Evolutionary conservation across 2,888 invertebrate species (phyloP), one percentile per base, ranked within the genome.

Genomic region (Acleris literana): DNA sequence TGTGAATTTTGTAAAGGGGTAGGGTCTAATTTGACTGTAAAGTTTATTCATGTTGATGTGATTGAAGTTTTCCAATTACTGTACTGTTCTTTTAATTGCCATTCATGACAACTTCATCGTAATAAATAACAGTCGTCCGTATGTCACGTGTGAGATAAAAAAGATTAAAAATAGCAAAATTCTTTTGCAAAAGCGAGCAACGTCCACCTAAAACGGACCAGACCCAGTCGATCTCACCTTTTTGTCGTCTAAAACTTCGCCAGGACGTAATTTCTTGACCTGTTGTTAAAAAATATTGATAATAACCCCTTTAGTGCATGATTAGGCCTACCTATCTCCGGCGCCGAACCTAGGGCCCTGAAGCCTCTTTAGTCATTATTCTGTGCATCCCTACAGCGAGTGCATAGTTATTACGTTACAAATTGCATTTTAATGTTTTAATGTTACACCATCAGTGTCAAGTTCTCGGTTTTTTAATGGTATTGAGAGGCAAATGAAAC

Each of bases 201-300:
- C 86, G 86, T 88, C 90, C 90, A 88, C 89, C 90, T 90, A 90
- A 86, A 86, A 86, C 80, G 82, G 87, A 85, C 87, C 88, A 90
- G 90, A 89, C 84, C 89, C 90, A 88, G 85, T 85, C 83, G 84
- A 86, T 90, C 92, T 97, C 96, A 98, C 97, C 97, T 97, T 97
- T 95, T 96, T 97, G 90, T 97, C 97, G 93, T 97, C 97, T 94
- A 97, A 92, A 91, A 98, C 96, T 95, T 97, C 97, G 91, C 97
- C 97, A 81, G 97, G 97, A 83, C 97, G 97, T 93, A 97, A 96
- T 95, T 97, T 97, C 93, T 95, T 96, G 94, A 96, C 96, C 97
- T 93, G 93, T 90, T 88, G 84, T 90, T 87, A 88, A 87, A 92
- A 90, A 91, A 92, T 70, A 90, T 78, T 84, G 86, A 90, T 88